phyloP scores from a whole-genome alignment of 2,797 vertebrate species.

The Notolabrus celidotus region DNA sequence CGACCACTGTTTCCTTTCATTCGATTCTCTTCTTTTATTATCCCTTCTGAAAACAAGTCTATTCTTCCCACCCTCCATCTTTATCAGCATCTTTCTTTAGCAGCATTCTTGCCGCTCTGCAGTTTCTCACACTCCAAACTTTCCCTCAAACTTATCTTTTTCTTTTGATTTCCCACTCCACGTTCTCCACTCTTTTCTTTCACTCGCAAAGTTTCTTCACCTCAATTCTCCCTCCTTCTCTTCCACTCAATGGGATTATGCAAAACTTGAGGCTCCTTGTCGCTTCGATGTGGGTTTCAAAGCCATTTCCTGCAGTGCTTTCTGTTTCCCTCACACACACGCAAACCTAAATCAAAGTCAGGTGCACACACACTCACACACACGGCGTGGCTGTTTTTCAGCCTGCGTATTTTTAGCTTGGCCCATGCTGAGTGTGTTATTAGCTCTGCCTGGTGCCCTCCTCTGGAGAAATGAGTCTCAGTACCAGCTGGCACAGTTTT shows the following conservation, averaged over 20 bases:
- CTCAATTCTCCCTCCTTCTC: constrained; percentile 23
- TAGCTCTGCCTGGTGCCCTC: constrained; percentile 59
- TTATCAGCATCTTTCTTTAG: constrained; percentile 3
- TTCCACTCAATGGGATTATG: constrained; percentile 64
- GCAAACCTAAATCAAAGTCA: constrained; percentile 11
- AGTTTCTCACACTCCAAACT: constrained; percentile 10
- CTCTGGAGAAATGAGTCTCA: constrained; percentile 54
- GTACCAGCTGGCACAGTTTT: constrained; percentile 59
- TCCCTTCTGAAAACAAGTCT: background rate
- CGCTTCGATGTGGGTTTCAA: constrained; percentile 37
- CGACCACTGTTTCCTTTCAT: background rate
- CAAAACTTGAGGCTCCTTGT: constrained; percentile 53
- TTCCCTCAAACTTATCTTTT: constrained; percentile 13
- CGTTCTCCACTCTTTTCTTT: background rate
- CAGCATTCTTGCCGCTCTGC: background rate
- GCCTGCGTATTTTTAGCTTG: constrained; percentile 58
- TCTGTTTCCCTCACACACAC: constrained; percentile 30
- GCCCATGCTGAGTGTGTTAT: constrained; percentile 66
- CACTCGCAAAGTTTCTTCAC: constrained; percentile 26
- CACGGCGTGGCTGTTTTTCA: constrained; percentile 28
- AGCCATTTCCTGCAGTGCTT: constrained; percentile 52
- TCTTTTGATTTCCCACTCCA: constrained; percentile 19
- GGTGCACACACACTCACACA: constrained; percentile 1
- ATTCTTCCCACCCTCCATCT: background rate
- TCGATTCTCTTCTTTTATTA: background rate